Base-by-base conservation (phyloP, 2,797 vertebrate species). In the Chelmon rostratus region DNA sequence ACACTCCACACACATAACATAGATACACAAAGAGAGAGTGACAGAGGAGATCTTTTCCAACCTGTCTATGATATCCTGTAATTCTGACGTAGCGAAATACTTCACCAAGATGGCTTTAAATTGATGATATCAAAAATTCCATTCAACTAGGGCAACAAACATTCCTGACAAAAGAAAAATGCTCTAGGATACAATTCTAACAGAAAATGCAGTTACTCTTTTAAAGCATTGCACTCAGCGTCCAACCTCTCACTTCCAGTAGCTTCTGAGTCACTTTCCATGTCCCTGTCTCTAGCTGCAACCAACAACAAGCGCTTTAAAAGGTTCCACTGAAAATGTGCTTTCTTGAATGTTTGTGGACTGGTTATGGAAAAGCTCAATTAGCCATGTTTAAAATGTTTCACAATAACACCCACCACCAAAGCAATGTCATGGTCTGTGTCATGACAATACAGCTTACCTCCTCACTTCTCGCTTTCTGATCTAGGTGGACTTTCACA, bases 221-320 rank as follows among this genome's bases (percentile, higher is more conserved):
- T 11, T 9, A 31, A n/a, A 23, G 19, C 28, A 61, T 5, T 53
- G 7, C 37, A 3, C 5, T 44, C 11, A 35, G 3, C 25, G 18
- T 44, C 46, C 9, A 33, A 50, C 33, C 15, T 62, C 11, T 52
- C 5, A 54, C 40, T 33, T 53, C 25, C 16, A 35, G 9, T 9
- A 28, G 15, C 15, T 4, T 50, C n/a, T 56, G 40, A 44, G 61
- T 58, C 35, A 46, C n/a, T 84, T 62, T 66, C 15, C 76, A 49
- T 65, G 23, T 49, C 25, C 8, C 16, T 37, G 23, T 0, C 19
- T 72, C 21, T 5, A 61, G 9, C 54, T 62, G 31, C 12, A 21
- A 57, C 19, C 38, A 8, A 42, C 63, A 25, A 35, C 7, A 49
- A 50, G 38, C 16, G 0, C 58, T 28, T 47, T 2, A 67, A 68